Evolutionary conservation across 2,113 vertebrate species (phyloP).

Genomic region (Cavia porcellus): DNA sequence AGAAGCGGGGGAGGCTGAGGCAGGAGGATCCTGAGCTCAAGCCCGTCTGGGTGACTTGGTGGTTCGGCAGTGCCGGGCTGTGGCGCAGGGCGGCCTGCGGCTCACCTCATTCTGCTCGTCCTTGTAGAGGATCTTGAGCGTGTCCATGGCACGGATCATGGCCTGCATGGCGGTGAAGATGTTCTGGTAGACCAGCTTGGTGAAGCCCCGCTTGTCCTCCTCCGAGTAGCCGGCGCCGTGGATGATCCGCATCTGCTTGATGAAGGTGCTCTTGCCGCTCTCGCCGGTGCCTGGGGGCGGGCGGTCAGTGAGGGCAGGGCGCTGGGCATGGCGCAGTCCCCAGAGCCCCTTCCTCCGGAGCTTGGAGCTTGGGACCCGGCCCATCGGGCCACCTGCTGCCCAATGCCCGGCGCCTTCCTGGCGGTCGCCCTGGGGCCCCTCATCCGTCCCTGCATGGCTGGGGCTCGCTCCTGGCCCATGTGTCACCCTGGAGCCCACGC

Average conservation of each 20-base stretch:
- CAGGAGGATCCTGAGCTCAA: neutral
- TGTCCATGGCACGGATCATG: constrained; percentile 93
- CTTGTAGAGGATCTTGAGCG: constrained; percentile 92
- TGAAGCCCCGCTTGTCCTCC: constrained; percentile 92
- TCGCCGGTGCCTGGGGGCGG: constrained; percentile 89
- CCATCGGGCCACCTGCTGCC: neutral
- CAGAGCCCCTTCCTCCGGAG: neutral
- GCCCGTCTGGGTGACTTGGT: neutral
- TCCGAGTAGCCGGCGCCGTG: constrained; percentile 92
- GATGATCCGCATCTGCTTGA: constrained; percentile 93
- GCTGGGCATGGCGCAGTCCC: too few species aligned
- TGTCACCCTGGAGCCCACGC: neutral
- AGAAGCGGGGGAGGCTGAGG: neutral
- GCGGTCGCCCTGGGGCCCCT: neutral
- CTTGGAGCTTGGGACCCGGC: neutral
- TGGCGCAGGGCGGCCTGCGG: neutral
- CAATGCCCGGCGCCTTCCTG: neutral
- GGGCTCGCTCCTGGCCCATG: neutral
- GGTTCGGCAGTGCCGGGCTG: neutral
- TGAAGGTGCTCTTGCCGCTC: constrained; percentile 93
- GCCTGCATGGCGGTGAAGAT: constrained; percentile 94
- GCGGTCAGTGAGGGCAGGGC: neutral
- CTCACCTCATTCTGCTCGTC: constrained; percentile 91
- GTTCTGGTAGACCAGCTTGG: constrained; percentile 93
- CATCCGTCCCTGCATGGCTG: neutral